Evolutionary conservation across 2,888 invertebrate genomes (phyloP), one percentile per base, ranked within the genome.

Genomic region (Imbricaverruca yamaguchii): DNA sequence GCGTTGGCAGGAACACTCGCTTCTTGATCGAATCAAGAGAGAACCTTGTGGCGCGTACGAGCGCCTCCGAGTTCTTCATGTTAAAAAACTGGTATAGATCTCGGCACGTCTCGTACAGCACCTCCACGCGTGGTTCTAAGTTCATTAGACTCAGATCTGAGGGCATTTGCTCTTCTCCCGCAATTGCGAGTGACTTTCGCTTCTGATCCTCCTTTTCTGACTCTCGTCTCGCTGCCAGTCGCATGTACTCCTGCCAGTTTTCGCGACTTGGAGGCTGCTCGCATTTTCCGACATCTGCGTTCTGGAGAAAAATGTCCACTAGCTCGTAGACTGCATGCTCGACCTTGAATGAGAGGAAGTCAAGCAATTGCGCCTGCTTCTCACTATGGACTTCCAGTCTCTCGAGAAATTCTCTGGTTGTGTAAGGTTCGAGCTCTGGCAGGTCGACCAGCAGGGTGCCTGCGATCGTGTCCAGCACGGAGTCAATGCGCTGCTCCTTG

Each of bases 81-180:
- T 94, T 93, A 85, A 94, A 94, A 86, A 92, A 92, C 0, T 92
- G 91, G 86, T 93, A 94, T 80, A 95, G 88, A 86, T 95, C 94
- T 86, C 93, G 92, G 85, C 93, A 93, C 86, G 94, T 93, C 80
- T 91, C 91, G 79, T 92, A 91, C 8, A 92, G 88, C 67, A 89
- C 89, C 81, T 86, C 85, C 56, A 92, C 74, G 18, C 53, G 39
- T 3, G 39, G 18, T 18, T 74, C 74, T 23, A 74, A 53, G 53
- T 74, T 74, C 74, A 74, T 74, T 18, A 74, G 25, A 9, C 74
- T 74, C 18, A 74, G 53, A 2, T 74, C 74, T 12, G 74, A 74
- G 23, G 74, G 74, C 53, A 74, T 13, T 4, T 53, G 15, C 0
- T 74, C 74, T 13, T 74, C 74, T 4, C 74, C 74, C 7, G 69